Base-by-base conservation (phyloP, 2,797 vertebrate species). In the Nyctibius grandis region DNA sequence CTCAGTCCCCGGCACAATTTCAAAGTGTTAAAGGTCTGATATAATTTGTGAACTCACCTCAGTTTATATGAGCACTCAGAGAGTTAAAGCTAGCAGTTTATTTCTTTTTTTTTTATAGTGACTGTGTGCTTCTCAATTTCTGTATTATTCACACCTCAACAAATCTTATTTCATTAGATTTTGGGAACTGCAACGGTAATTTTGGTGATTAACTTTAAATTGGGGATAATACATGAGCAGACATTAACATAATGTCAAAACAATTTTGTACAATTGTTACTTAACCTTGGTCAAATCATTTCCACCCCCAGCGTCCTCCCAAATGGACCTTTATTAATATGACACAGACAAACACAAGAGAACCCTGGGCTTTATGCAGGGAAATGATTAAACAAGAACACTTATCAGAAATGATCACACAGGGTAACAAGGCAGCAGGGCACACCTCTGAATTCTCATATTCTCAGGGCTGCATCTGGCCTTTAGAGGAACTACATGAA, bases 181-280 rank as follows among this genome's bases (percentile, higher is more conserved):
- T 97, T 97, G 90, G 95, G 95, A 97, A 95, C 80, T 79, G 92
- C 94, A 94, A 65, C 6, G 15, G 91, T 95, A 97, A 97, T 98
- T 98, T 97, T 95, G 72, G 95, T 97, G 97, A 98, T 98, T 97
- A 97, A 97, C 95, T 97, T 98, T 97, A 97, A 98, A 98, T 97
- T 97, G 96, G 89, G 89, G 94, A 96, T 97, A 97, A 97, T 97
- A 93, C 50, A 88, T 0, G 82, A 96, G 94, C 88, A 97, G 92
- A 93, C 93, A 97, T 98, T 98, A 97, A 93, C 96, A 96, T 96
- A 96, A 97, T 97, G 97, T 98, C 97, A 97, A 97, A 98, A 98
- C 96, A 97, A 97, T 98, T 97, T 96, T 91, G 89, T 95, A 95
- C 90, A 96, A 97, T 97, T 97, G 96, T 97, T 97, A 96, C 91